Evolutionary conservation across 2,797 vertebrate genomes (phyloP), one percentile per base, ranked within the genome.

Genomic region (Mycteria americana): DNA sequence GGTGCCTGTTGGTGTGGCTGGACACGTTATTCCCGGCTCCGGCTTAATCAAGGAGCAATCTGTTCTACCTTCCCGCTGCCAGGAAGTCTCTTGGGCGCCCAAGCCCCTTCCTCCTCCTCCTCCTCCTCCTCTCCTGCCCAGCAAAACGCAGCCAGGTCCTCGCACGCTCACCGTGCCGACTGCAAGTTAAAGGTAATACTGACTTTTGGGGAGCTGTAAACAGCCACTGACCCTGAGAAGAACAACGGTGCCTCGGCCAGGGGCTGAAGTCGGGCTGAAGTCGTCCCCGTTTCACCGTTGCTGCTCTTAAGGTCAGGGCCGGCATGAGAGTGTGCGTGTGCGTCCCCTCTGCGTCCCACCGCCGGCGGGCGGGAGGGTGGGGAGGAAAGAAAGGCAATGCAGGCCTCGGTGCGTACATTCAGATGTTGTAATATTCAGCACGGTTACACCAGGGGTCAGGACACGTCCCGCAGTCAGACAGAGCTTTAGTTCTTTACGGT

Each of bases 341-440:
- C 6, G 6, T 31, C 68, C 77, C 56, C 9, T 13, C 67, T 33
- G 64, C 4, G 16, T 41, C 88, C 78, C 69, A 5, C 37, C 12
- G 1, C 50, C 3, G 13, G 39, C 1, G 7, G 92, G 57, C 16
- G 75, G 64, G 59, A 53, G 77, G 64, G 54, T 14, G 53, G 73
- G 81, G 79, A 48, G 85, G 82, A 92, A 80, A 97, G 90, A 84
- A 96, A 93, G 91, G 94, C 81, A 84, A 94, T 8, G 90, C 96
- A 96, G 97, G 96, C 87, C 94, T 91, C 1, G 62, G 95, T 93
- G 85, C 48, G n/a, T 82, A 97, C 97, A 97, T 95, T 97, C 96
- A 95, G 92, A 87, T 59, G 85, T 78, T 95, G 94, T 70, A 93
- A 96, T 97, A 92, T 84, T 92, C 35, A 95, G 86, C 93, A 91